Percentiles rank a stretch among this genome's conserved stretches.
Evolutionary conservation across 1,140 invertebrate genomes (phyloP).

Genomic region (Popillia japonica): DNA sequence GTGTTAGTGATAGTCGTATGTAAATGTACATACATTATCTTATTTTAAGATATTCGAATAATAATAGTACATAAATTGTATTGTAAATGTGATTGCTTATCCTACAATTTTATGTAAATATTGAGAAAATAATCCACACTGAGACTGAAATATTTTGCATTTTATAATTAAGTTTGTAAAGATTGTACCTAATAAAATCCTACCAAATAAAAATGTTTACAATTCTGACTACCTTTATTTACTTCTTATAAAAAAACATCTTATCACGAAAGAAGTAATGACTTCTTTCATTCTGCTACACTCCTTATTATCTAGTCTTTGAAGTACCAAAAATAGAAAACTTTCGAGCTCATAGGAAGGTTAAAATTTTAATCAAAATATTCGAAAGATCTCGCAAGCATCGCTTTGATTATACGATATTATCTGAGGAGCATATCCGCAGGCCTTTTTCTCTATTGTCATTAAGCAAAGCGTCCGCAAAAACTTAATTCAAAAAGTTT

Average conservation of each 20-base stretch:
- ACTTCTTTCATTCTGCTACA: no score
- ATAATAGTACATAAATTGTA: background rate
- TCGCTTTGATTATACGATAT: constrained; percentile 25
- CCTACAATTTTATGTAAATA: constrained; percentile 18
- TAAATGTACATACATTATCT: background rate
- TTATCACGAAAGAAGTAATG: no score
- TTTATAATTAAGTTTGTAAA: constrained; percentile 27
- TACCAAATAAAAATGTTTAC: constrained; percentile 18
- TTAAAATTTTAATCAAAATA: constrained; percentile 23
- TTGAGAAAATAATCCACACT: constrained; percentile 28
- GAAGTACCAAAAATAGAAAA: background rate
- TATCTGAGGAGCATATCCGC: constrained; percentile 7
- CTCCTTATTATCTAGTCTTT: background rate
- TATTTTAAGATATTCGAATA: background rate
- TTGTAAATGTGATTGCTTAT: constrained; percentile 26
- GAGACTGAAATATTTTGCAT: constrained; percentile 30
- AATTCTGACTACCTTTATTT: constrained; percentile 13
- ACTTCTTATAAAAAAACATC: background rate
- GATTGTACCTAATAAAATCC: constrained; percentile 7
- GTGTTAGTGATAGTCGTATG: background rate
- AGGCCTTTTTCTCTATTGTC: background rate
- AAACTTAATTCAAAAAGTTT: constrained; percentile 34
- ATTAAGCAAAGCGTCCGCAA: constrained; percentile 14
- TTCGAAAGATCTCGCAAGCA: background rate
- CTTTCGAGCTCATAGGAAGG: background rate